A percentile compares a stretch with the other conserved stretches of the same genome.
Conservation (phyloP, 2,888 invertebrate genomes). For the Agrotis exclamationis region DNA sequence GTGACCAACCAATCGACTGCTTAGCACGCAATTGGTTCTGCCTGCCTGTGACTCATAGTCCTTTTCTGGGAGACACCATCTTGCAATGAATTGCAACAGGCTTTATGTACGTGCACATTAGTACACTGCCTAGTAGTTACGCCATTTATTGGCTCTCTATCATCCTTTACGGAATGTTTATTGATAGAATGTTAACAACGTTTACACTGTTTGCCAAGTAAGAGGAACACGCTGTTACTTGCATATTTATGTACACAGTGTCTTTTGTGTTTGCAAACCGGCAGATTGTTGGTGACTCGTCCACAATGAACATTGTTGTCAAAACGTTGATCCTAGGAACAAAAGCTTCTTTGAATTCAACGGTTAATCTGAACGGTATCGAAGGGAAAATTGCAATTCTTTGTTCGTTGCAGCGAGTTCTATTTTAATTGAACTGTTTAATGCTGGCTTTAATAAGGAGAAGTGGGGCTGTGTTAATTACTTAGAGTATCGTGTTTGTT, state of each 20-base stretch:
- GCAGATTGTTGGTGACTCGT: constrained; percentile 34
- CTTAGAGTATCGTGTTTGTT: neutral
- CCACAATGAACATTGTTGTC: constrained; percentile 58
- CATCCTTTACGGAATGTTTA: constrained; percentile 10
- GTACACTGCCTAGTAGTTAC: neutral
- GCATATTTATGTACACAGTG: constrained; percentile 30
- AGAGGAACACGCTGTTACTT: constrained; percentile 9
- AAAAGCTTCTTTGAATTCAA: constrained; percentile 45
- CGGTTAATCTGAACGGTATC: constrained; percentile 34
- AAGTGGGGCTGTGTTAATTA: neutral
- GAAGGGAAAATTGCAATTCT: constrained; percentile 29
- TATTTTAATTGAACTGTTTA: constrained; percentile 14
- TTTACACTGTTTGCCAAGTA: constrained; percentile 22
- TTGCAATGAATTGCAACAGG: constrained; percentile 1
- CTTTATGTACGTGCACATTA: neutral
- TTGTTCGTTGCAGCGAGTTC: constrained; percentile 30
- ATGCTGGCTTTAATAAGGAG: neutral
- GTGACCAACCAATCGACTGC: neutral
- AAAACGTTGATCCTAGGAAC: constrained; percentile 47
- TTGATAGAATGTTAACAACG: constrained; percentile 20
- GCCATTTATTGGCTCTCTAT: constrained; percentile 16
- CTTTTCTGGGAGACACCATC: neutral
- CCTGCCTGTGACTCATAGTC: neutral
- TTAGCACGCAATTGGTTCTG: neutral
- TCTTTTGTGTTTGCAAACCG: constrained; percentile 35